A percentile compares a stretch with the other conserved stretches of the same genome.
These are phyloP conservation scores for Sebastolobus alascanus DNA, from an alignment of 2,797 vertebrate genomes.

Conservation along the genomic window DNA sequence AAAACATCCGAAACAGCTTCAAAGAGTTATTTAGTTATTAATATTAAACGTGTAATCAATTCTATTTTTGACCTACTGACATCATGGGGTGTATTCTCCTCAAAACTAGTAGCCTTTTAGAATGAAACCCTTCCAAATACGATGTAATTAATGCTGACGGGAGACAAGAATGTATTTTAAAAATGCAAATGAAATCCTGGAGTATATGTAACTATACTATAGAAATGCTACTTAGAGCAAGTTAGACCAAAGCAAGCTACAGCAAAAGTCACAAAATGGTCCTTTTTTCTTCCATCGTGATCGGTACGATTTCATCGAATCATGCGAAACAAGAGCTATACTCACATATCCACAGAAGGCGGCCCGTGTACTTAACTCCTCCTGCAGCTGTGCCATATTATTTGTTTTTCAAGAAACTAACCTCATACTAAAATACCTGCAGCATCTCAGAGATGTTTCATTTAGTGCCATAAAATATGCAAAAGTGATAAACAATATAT, in stretches of 20 bases:
- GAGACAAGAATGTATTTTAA: constrained; percentile 63
- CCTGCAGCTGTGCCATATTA: constrained; percentile 51
- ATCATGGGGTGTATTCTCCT: background rate
- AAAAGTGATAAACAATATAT: constrained; percentile 67
- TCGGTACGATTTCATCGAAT: constrained; percentile 25
- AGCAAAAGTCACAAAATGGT: background rate
- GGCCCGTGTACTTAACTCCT: constrained; percentile 12
- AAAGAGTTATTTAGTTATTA: constrained; percentile 9
- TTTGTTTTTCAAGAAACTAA: constrained; percentile 46
- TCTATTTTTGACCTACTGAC: constrained; percentile 37
- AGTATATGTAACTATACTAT: constrained; percentile 29
- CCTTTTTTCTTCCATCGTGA: background rate
- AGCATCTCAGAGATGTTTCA: constrained; percentile 52
- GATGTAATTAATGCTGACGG: constrained; percentile 51
- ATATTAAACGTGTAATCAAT: constrained; percentile 16
- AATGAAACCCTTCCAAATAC: constrained; percentile 47
- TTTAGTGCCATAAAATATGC: constrained; percentile 82
- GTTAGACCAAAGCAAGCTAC: constrained; percentile 72
- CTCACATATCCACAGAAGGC: constrained; percentile 25
- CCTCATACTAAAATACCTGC: constrained; percentile 61
- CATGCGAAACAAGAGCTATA: constrained; percentile 29
- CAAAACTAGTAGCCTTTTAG: constrained; percentile 36
- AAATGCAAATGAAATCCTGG: constrained; percentile 16
- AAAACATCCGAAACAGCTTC: constrained; percentile 2
- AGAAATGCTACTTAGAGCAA: constrained; percentile 45